Base-by-base conservation (phyloP, 2,888 invertebrate genomes). In the Hydrotaea diabolus region DNA sequence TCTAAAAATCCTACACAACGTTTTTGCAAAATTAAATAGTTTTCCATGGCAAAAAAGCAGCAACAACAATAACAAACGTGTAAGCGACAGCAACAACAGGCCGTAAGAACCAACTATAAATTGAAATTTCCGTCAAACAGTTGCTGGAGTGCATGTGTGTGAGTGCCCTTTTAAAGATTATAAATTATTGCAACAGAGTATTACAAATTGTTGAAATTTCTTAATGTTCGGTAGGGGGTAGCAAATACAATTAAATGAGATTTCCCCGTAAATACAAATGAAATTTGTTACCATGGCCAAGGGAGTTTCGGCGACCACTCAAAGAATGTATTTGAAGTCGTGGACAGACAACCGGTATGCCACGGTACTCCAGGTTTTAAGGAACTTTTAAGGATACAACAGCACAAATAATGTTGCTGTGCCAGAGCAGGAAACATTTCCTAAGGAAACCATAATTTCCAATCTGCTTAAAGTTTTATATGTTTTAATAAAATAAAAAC, bases 291-390 rank as follows among this genome's bases (percentile, higher is more conserved):
- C 39, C 9, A 39, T 39, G 9, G 39, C 9, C 9, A 31, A 31
- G 31, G 31, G 31, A 31, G 7, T 31, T 31, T 2, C 31, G 31
- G 15, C 2, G 31, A 59, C 57, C 17, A 23, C 23, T 62, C 74
- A 71, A 55, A 73, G 82, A 71, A 82, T 78, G 78, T 82, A 77
- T 31, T 31, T 77, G n/a, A n/a, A n/a, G n/a, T n/a, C n/a, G n/a
- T n/a, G n/a, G n/a, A n/a, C n/a, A n/a, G n/a, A n/a, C n/a, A n/a
- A n/a, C n/a, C n/a, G n/a, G n/a, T n/a, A n/a, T n/a, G n/a, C n/a
- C n/a, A n/a, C n/a, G n/a, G n/a, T n/a, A n/a, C n/a, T n/a, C n/a
- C n/a, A n/a, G n/a, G n/a, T n/a, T n/a, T n/a, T n/a, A n/a, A n/a
- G n/a, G n/a, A n/a, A n/a, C n/a, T n/a, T n/a, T n/a, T n/a, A n/a